These are phyloP conservation scores for Penaeus monodon DNA, from an alignment of 2,888 invertebrate genomes.

Conservation along the genomic window DNA sequence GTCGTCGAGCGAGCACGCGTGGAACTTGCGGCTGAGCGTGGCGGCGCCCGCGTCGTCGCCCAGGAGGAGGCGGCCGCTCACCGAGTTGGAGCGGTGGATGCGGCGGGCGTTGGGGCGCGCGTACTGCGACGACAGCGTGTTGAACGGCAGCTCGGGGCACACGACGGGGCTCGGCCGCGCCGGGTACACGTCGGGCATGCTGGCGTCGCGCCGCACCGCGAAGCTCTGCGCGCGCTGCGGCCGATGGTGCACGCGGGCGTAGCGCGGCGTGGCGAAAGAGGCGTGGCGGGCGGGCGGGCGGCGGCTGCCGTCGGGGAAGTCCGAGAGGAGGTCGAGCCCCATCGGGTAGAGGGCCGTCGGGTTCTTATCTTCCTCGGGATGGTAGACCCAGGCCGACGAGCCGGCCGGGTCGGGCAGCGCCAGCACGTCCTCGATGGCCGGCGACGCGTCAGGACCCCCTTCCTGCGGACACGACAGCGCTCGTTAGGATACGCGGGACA, in stretches of 20 bases:
- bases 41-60: background rate
- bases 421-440: constrained; percentile 57
- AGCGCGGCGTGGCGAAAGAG: constrained; percentile 57
- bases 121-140: constrained; percentile 18
- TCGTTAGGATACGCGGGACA: background rate
- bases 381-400: constrained; percentile 59
- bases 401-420: constrained; percentile 55
- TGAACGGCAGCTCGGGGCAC: constrained; percentile 33
- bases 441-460: constrained; percentile 37
- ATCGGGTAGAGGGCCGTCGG: constrained; percentile 52
- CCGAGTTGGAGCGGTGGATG: constrained; percentile 48
- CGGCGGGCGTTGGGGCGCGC: constrained; percentile 25
- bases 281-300: constrained; percentile 58
- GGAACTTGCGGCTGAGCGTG: constrained; percentile 61
- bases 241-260: constrained; percentile 59
- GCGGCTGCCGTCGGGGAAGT: constrained; percentile 38
- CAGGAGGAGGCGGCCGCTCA: constrained; percentile 38
- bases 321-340: constrained; percentile 52
- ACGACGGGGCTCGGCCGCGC: constrained; percentile 33
- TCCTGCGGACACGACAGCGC: constrained; percentile 27
- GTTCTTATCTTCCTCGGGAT: constrained; percentile 58
- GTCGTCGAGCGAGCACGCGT: constrained; percentile 57
- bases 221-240: constrained; percentile 63
- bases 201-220: constrained; percentile 47
- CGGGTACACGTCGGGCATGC: constrained; percentile 13